A percentile compares a stretch with the other conserved stretches of the same genome.
Evolutionary conservation across 2,888 invertebrate species (phyloP).

Genomic region (Melanostoma mellinum): DNA sequence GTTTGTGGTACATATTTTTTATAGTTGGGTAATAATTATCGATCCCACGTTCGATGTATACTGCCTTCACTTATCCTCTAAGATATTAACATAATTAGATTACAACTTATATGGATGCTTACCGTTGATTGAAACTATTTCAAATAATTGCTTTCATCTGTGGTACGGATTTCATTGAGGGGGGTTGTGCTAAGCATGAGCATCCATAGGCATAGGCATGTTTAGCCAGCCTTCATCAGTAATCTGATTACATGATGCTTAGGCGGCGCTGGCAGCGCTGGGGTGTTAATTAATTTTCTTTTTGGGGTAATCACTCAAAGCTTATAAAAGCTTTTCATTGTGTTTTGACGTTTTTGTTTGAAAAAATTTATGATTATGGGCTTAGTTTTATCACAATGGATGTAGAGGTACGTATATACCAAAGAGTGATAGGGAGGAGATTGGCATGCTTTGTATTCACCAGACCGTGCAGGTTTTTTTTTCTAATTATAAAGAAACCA

Average conservation of each 20-base stretch:
- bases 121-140: slow-evolving; percentile 58
- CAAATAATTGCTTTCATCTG: slow-evolving; percentile 45
- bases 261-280: neutral
- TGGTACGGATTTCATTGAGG: neutral
- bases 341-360: neutral
- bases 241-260: slow-evolving; percentile 49
- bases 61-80: slow-evolving; percentile 16
- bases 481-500: too few relatives aligned
- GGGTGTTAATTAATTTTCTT: slow-evolving; percentile 57
- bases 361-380: too few relatives aligned
- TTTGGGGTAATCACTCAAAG: slow-evolving; percentile 43
- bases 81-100: slow-evolving; percentile 56
- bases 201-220: neutral
- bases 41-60: slow-evolving; percentile 14
- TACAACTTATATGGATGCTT: slow-evolving; percentile 36
- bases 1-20: neutral
- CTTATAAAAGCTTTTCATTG: neutral
- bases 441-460: too few relatives aligned
- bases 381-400: too few relatives aligned
- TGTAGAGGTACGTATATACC: too few relatives aligned
- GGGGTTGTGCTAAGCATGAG: neutral
- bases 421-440: too few relatives aligned
- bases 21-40: slow-evolving; percentile 25
- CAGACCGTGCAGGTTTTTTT: too few relatives aligned
- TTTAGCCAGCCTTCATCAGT: neutral